Conservation (phyloP, 1,140 invertebrate species). For the Nilaparvata lugens region DNA sequence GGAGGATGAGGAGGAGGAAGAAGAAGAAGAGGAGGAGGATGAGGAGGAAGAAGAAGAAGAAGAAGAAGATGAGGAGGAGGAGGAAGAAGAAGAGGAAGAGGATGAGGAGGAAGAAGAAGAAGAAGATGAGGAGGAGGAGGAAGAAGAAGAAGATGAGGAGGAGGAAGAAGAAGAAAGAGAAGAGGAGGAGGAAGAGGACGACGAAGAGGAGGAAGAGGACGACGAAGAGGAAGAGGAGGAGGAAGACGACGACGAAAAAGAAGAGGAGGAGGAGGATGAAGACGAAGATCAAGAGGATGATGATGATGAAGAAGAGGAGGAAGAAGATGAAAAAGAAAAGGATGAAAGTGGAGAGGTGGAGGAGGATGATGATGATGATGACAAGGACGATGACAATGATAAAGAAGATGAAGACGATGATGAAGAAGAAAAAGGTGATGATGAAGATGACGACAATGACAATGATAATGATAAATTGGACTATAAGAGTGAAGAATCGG, state of each 20-base stretch:
- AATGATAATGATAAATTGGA: neutral
- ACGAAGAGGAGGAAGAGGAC: neutral
- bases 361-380: neutral
- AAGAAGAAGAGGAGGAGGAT: constrained; percentile 2
- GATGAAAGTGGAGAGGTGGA: neutral
- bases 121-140: constrained; percentile 3
- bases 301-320: neutral
- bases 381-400: neutral
- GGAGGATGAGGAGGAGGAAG: neutral
- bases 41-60: constrained; percentile 2
- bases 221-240: constrained; percentile 8
- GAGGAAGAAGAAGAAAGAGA: neutral
- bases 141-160: constrained; percentile 8
- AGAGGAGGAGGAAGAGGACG: constrained; percentile 6
- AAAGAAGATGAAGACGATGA: neutral
- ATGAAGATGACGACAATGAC: neutral
- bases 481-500: neutral
- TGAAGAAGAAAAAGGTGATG: neutral
- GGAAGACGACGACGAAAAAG: neutral
- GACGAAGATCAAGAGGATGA: neutral
- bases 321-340: neutral
- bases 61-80: neutral
- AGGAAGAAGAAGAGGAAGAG: neutral
- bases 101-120: neutral
- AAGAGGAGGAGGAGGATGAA: neutral